Base-by-base conservation (phyloP, 1,140 invertebrate genomes). In the Lerema accius region DNA sequence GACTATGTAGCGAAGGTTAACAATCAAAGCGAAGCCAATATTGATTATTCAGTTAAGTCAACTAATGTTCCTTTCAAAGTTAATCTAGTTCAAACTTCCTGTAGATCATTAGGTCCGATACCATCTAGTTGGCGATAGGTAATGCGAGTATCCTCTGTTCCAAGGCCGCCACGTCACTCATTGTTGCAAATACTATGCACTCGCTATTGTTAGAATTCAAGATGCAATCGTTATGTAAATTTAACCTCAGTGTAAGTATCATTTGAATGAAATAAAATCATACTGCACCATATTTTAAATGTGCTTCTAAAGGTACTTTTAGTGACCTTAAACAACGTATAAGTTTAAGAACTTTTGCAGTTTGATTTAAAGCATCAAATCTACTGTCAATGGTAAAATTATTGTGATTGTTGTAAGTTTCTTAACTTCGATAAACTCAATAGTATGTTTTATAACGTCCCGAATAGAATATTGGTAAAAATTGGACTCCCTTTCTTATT, bases 111-210 rank as follows among this genome's bases (percentile, higher is more conserved):
- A 32, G 23, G 50, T 40, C 15, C 35, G 50, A 53, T 40, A 53
- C 5, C 7, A 26, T 40, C 17, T 46, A 46, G 19, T 26, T 46
- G 0, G 35, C 11, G 35, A 53, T 69, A 42, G 45, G 40, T 63
- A 55, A 60, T 61, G 60, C 63, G 70, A 63, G 65, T 60, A 74
- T 68, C 65, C 69, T 71, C 49, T 43, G 48, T n/a, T 42, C 15
- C 60, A 70, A 67, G 65, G 65, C 62, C 51, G 51, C 14, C 10
- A 32, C 40, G 60, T 43, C 35, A 53, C 14, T 32, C 50, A 53
- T 40, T 53, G 50, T 53, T 53, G 37, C 35, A 53, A 37, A 28
- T 23, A 46, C 45, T 51, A 37, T 51, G 49, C 49, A 51, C 32
- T 16, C n/a, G 35, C 46, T 23, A 66, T 66, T 55, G 58, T 60